Percentiles rank a stretch among this genome's conserved stretches.
phyloP scores from a whole-genome alignment of 2,113 vertebrate species.

The Rousettus leschenaultii region DNA sequence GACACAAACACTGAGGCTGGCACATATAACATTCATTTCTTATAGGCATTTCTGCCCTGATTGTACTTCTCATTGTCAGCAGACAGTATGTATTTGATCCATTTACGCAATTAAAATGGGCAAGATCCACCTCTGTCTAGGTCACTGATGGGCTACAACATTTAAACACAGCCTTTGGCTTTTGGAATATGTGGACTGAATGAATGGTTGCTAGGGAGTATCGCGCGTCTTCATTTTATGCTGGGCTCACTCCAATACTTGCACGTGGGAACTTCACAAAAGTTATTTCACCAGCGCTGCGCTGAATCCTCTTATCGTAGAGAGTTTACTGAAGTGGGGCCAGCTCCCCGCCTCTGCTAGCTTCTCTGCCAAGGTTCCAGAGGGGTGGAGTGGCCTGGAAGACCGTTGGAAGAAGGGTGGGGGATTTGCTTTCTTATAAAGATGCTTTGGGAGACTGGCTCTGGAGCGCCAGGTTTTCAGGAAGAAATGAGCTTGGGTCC shows the following conservation, averaged over 20 bases:
- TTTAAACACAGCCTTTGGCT: background rate
- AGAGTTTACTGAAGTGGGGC: slow-evolving; percentile 52
- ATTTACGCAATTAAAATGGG: background rate
- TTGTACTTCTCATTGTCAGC: background rate
- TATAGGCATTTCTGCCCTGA: background rate
- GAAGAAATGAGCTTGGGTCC: background rate
- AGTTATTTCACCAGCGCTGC: slow-evolving; percentile 44
- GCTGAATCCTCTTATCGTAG: slow-evolving; percentile 49
- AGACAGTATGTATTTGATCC: background rate
- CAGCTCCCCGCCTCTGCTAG: slow-evolving; percentile 48
- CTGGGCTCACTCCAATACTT: background rate
- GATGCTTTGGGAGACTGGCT: slow-evolving; percentile 8
- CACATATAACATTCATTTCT: background rate
- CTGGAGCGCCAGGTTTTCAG: slow-evolving; percentile 25
- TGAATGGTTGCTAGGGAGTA: slow-evolving; percentile 45
- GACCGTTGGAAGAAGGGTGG: slow-evolving; percentile 36
- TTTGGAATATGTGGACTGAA: background rate
- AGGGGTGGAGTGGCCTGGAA: slow-evolving; percentile 63
- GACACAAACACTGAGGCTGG: background rate
- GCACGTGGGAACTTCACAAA: slow-evolving; percentile 58
- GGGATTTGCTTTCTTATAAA: slow-evolving; percentile 55
- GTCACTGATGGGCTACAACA: background rate
- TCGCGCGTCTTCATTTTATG: background rate
- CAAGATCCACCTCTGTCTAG: background rate
- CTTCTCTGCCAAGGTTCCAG: slow-evolving; percentile 48